Percentiles rank a stretch among this genome's conserved stretches.
phyloP scores from a whole-genome alignment of 2,888 invertebrate species.

The Cantharis flavilabris region DNA sequence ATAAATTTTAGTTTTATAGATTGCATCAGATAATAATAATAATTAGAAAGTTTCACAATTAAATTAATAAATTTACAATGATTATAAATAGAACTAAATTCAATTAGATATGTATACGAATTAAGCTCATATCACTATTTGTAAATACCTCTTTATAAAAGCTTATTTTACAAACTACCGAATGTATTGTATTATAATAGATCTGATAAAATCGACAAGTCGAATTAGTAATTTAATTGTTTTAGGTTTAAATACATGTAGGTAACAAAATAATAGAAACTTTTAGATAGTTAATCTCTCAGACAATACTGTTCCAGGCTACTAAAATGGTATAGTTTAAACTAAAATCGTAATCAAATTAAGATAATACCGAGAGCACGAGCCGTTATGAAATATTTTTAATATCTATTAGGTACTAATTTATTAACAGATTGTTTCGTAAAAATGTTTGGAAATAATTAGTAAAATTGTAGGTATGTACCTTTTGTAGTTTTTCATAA shows the following conservation, averaged over 20 bases:
- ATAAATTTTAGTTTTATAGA: slow-evolving; percentile 7
- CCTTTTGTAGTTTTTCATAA: too few relatives aligned
- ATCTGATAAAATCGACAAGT: slow-evolving; percentile 25
- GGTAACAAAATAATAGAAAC: slow-evolving; percentile 19
- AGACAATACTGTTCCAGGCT: slow-evolving; percentile 10
- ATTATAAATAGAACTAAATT: background rate
- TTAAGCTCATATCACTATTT: slow-evolving; percentile 17
- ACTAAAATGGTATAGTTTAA: slow-evolving; percentile 1
- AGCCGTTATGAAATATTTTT: background rate
- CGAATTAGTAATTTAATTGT: slow-evolving; percentile 27
- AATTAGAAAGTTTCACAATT: slow-evolving; percentile 8
- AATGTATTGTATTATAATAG: slow-evolving; percentile 36
- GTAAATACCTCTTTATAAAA: slow-evolving; percentile 37
- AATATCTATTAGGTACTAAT: background rate
- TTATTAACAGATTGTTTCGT: too few relatives aligned
- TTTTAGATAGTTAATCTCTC: slow-evolving; percentile 17
- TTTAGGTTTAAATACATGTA: slow-evolving; percentile 25
- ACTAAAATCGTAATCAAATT: background rate
- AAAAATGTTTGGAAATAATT: too few relatives aligned
- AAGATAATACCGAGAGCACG: background rate
- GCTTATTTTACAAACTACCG: slow-evolving; percentile 36
- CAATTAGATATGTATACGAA: background rate
- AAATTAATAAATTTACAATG: background rate
- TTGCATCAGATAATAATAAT: background rate
- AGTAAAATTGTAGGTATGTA: too few relatives aligned